phyloP scores from a whole-genome alignment of 1,140 invertebrate genomes.

The Sarcophaga peregrina region DNA sequence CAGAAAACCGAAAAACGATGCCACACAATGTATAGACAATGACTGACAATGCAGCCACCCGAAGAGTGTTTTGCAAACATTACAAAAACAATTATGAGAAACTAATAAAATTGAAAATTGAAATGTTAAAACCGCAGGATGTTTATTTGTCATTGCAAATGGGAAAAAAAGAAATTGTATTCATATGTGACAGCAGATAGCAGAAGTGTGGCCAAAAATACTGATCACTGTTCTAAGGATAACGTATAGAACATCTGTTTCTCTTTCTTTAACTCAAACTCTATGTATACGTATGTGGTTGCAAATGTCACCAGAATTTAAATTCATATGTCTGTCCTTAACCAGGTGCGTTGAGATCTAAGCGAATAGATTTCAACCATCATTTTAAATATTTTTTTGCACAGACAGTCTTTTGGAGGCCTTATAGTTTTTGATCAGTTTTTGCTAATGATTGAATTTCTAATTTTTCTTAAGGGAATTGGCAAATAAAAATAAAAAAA shows the following conservation, averaged over 20 bases:
- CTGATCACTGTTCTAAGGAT: conserved; percentile 32
- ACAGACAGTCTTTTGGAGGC: neutral
- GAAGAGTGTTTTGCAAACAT: conserved; percentile 37
- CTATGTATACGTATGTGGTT: conserved; percentile 12
- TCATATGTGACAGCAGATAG: neutral
- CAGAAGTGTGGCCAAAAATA: conserved; percentile 39
- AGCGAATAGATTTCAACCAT: neutral
- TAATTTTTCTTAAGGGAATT: conserved; percentile 26
- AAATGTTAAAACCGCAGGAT: conserved; percentile 39
- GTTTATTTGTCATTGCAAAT: conserved; percentile 33
- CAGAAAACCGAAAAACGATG: neutral
- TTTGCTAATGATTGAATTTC: conserved; percentile 38
- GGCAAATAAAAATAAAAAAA: neutral
- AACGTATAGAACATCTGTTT: conserved; percentile 23
- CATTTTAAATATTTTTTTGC: conserved; percentile 22
- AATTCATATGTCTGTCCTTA: neutral
- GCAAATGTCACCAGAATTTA: conserved; percentile 37
- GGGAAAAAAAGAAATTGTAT: neutral
- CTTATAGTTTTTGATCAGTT: conserved; percentile 23
- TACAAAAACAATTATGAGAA: neutral
- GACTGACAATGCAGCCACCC: neutral
- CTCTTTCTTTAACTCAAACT: neutral
- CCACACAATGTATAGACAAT: neutral
- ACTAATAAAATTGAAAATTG: neutral
- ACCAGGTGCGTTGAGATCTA: neutral